A percentile compares a stretch with the other conserved stretches of the same genome.
Evolutionary conservation across 2,113 vertebrate genomes (phyloP).

Genomic region (Edolisoma coerulescens): DNA sequence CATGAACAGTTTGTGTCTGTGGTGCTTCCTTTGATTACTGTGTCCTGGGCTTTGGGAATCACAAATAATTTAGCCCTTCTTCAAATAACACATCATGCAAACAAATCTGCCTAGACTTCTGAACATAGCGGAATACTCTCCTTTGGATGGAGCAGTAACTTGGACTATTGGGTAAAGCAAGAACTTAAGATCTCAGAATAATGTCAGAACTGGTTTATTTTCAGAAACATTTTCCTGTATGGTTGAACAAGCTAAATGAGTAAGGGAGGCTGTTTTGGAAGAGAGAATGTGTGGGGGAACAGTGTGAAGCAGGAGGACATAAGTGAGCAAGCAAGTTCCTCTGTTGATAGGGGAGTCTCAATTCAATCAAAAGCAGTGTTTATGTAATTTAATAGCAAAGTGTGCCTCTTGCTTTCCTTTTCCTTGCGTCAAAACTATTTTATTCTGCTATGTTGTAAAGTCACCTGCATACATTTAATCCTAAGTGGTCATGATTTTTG

Average conservation of each 20-base stretch:
- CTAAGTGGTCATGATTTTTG: neutral
- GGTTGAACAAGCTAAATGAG: constrained; percentile 1
- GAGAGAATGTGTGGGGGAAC: neutral
- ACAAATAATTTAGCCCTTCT: neutral
- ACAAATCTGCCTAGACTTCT: neutral
- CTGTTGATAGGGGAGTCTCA: constrained; percentile 25
- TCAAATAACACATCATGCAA: neutral
- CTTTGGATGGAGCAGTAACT: neutral
- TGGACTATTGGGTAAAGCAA: neutral
- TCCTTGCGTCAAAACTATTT: neutral
- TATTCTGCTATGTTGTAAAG: neutral
- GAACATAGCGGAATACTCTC: neutral
- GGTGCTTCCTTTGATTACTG: neutral
- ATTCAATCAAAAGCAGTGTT: constrained; percentile 14
- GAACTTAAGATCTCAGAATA: neutral
- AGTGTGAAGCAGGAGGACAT: neutral
- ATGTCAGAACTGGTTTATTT: constrained; percentile 9
- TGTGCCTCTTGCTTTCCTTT: constrained; percentile 1
- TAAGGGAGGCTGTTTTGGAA: constrained; percentile 16
- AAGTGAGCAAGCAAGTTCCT: constrained; percentile 25
- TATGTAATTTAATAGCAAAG: neutral
- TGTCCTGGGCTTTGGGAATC: neutral
- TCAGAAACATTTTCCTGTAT: neutral
- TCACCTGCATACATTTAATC: neutral
- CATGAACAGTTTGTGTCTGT: neutral